Conservation (phyloP, 92 coral and sea anemone species). For the Palythoa caribaeorum region DNA sequence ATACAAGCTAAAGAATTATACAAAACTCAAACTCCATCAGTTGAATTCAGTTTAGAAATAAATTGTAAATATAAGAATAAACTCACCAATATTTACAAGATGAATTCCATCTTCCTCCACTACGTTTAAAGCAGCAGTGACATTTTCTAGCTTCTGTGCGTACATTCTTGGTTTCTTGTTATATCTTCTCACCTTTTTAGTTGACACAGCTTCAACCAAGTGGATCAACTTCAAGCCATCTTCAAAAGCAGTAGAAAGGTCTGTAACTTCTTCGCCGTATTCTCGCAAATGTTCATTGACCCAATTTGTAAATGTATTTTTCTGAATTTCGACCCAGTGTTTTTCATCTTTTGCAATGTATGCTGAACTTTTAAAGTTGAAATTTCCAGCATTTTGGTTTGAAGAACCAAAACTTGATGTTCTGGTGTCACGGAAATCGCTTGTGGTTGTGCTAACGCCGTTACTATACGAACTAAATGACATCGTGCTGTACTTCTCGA, state of each 20-base stretch:
- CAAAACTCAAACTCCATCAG: too few relatives aligned
- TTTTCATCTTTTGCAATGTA: conserved; percentile 82
- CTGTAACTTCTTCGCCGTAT: conserved; percentile 79
- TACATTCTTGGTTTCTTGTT: conserved; percentile 80
- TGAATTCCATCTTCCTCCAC: conserved; percentile 88
- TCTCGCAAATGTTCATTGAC: conserved; percentile 81
- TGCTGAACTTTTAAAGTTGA: conserved; percentile 75
- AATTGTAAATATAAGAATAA: not conserved
- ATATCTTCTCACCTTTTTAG: conserved; percentile 77
- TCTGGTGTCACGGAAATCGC: not conserved
- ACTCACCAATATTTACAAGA: conserved; percentile 95
- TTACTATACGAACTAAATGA: conserved; percentile 4
- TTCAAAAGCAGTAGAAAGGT: conserved; percentile 82
- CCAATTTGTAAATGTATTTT: conserved; percentile 94
- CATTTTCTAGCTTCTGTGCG: conserved; percentile 94
- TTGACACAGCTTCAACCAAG: conserved; percentile 92
- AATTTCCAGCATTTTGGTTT: conserved; percentile 48
- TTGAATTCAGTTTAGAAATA: not conserved
- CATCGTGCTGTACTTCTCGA: conserved; percentile 26
- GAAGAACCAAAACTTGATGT: conserved; percentile 28
- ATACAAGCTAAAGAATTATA: too few relatives aligned
- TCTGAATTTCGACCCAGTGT: conserved; percentile 95
- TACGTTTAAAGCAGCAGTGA: conserved; percentile 83
- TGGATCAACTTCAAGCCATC: conserved; percentile 86
- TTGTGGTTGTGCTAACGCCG: not conserved